phyloP scores from a whole-genome alignment of 1,140 invertebrate species.

The Drosophila setifemur region DNA sequence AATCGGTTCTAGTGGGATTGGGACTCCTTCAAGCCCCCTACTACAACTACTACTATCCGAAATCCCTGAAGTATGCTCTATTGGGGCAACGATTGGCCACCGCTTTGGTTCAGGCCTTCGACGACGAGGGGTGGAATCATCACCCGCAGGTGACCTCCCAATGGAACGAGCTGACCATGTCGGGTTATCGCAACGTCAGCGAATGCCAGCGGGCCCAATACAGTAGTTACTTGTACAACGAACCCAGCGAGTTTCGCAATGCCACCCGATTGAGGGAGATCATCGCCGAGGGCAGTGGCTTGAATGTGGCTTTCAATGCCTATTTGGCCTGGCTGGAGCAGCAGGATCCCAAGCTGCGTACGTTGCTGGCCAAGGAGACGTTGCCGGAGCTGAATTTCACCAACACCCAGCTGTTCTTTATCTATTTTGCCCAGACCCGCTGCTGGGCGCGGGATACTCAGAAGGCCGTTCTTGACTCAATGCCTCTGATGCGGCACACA shows the following conservation, averaged over 20 bases:
- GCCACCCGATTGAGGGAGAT: slow-evolving; percentile 87
- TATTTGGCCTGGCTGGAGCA: slow-evolving; percentile 81
- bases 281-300: slow-evolving; percentile 86
- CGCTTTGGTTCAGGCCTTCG: slow-evolving; percentile 96
- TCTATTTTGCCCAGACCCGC: slow-evolving; percentile 86
- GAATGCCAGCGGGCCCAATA: slow-evolving; percentile 97
- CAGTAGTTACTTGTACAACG: slow-evolving; percentile 81
- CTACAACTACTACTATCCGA: slow-evolving; percentile 93
- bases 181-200: slow-evolving; percentile 92
- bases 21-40: slow-evolving; percentile 97
- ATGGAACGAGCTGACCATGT: slow-evolving; percentile 97
- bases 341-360: slow-evolving; percentile 14
- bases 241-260: slow-evolving; percentile 85
- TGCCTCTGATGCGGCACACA: slow-evolving; percentile 61
- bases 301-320: slow-evolving; percentile 86
- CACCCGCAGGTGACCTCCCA: slow-evolving; percentile 83
- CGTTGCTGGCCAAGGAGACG: slow-evolving; percentile 51
- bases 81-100: slow-evolving; percentile 98
- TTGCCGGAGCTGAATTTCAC: slow-evolving; percentile 64
- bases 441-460: slow-evolving; percentile 50
- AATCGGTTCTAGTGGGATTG: slow-evolving; percentile 96
- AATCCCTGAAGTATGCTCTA: slow-evolving; percentile 95
- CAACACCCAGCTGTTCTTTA: slow-evolving; percentile 88
- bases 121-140: slow-evolving; percentile 96
- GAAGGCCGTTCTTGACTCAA: slow-evolving; percentile 33